Percentiles rank a stretch among this genome's conserved stretches.
Conservation (phyloP, 2,888 invertebrate species). For the Flexamia atlantica region DNA sequence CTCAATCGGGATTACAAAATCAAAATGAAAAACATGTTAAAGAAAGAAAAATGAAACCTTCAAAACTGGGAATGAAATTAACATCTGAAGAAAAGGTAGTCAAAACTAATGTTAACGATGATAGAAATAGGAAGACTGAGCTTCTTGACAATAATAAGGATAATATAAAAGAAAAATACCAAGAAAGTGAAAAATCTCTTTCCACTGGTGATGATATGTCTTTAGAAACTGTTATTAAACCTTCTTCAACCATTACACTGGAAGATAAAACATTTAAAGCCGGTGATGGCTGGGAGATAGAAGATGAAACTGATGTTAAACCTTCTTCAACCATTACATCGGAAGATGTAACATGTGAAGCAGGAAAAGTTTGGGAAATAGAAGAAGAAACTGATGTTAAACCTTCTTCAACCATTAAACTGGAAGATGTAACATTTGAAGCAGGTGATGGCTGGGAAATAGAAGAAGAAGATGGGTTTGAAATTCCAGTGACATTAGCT, state of each 20-base stretch:
- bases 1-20: neutral
- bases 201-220: too few species aligned
- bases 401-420: neutral
- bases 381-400: neutral
- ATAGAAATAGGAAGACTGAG: neutral
- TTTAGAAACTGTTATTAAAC: too few species aligned
- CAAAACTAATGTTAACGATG: neutral
- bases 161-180: too few species aligned
- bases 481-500: slow-evolving; percentile 55
- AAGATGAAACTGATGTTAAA: too few species aligned
- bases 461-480: slow-evolving; percentile 74
- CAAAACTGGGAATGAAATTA: neutral
- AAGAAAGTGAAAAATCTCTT: too few species aligned
- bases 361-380: too few species aligned
- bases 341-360: too few species aligned
- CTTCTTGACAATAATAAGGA: too few species aligned
- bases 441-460: slow-evolving; percentile 71
- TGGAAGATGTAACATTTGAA: neutral
- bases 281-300: neutral
- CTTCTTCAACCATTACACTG: too few species aligned
- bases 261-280: too few species aligned
- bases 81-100: neutral
- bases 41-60: neutral
- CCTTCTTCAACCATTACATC: too few species aligned
- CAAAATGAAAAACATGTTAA: neutral